Percentiles rank a stretch among this genome's conserved stretches.
These are phyloP conservation scores for Probaryconus sp. DNA, from an alignment of 1,140 invertebrate species.

Conservation along the genomic window DNA sequence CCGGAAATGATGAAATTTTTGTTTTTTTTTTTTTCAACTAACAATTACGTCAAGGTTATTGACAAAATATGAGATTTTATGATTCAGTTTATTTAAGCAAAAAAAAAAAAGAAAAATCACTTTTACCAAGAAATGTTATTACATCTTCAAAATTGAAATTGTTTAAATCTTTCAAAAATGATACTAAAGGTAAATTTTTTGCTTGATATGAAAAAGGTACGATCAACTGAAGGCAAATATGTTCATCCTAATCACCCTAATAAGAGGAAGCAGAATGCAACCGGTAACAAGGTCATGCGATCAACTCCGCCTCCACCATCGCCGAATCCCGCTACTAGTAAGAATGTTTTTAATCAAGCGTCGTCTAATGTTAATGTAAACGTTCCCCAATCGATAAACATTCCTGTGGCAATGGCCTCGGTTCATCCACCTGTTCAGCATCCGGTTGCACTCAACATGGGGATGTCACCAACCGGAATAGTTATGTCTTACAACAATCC, in stretches of 20 bases:
- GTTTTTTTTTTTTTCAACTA: no score
- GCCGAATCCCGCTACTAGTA: conserved; percentile 68
- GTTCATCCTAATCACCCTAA: conserved; percentile 87
- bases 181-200: no score
- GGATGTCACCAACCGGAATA: conserved; percentile 74
- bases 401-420: conserved; percentile 71
- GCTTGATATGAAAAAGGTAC: no score
- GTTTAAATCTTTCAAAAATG: no score
- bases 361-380: conserved; percentile 71
- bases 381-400: conserved; percentile 71
- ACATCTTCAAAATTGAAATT: no score
- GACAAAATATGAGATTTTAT: no score
- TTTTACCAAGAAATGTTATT: no score
- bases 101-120: no score
- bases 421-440: conserved; percentile 71
- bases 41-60: no score
- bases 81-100: no score
- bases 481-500: conserved; percentile 75
- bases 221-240: conserved; percentile 82
- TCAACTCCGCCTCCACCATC: conserved; percentile 79
- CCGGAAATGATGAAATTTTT: no score
- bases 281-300: conserved; percentile 79
- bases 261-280: conserved; percentile 83
- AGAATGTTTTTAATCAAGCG: conserved; percentile 74
- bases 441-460: conserved; percentile 72